Conservation (phyloP, 2,113 vertebrate genomes). For the Cyanistes caeruleus region DNA sequence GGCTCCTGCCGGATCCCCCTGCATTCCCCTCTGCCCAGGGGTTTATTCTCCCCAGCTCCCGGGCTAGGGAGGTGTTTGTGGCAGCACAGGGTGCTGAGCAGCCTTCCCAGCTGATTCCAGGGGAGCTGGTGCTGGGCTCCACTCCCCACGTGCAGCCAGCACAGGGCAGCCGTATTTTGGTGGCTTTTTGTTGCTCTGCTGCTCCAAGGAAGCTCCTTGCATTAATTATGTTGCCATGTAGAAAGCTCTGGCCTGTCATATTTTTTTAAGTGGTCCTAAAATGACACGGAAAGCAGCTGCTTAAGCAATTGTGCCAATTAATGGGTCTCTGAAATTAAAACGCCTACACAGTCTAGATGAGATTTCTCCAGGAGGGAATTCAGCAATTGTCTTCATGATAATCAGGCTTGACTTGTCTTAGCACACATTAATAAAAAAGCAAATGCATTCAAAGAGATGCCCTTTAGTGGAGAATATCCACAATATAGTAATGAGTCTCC, state of each 20-base stretch:
- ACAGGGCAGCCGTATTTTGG: neutral
- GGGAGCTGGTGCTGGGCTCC: neutral
- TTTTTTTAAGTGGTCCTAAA: slow-evolving; percentile 69
- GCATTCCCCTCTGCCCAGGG: neutral
- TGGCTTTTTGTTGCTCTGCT: neutral
- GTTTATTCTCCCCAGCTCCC: fast-evolving
- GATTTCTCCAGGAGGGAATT: slow-evolving; percentile 79
- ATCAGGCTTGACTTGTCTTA: slow-evolving; percentile 80
- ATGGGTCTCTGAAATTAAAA: slow-evolving; percentile 83
- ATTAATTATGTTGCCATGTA: slow-evolving; percentile 22
- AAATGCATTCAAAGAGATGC: slow-evolving; percentile 76
- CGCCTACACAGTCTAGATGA: slow-evolving; percentile 76
- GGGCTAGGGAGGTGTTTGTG: fast-evolving
- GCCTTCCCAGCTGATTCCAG: neutral
- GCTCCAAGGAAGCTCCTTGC: neutral
- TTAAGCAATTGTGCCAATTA: slow-evolving; percentile 82
- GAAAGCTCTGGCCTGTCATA: slow-evolving; percentile 40
- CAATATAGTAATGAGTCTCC: slow-evolving; percentile 77
- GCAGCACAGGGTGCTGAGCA: fast-evolving
- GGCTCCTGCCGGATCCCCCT: fast-evolving
- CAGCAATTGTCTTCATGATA: slow-evolving; percentile 81
- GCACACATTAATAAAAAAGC: slow-evolving; percentile 80
- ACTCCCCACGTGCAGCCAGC: fast-evolving
- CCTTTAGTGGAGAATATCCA: slow-evolving; percentile 78
- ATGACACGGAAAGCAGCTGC: slow-evolving; percentile 79